These are phyloP conservation scores for Alloplasta piceator DNA, from an alignment of 2,888 invertebrate genomes.

Conservation along the genomic window DNA sequence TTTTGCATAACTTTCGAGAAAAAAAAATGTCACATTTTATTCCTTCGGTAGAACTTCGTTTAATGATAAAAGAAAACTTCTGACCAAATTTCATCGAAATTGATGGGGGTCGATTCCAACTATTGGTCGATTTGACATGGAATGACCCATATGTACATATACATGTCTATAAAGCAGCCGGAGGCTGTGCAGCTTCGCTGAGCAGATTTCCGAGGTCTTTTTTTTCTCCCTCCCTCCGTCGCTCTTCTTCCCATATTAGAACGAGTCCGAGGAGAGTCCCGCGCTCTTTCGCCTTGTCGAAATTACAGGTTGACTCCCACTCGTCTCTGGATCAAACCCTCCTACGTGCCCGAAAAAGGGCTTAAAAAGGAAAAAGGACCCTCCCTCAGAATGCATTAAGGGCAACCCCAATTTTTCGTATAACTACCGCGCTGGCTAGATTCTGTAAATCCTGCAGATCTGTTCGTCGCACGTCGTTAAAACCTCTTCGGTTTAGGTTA, in stretches of 20 bases:
- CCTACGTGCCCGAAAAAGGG: conserved; percentile 46
- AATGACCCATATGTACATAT: no score
- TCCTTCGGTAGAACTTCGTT: no score
- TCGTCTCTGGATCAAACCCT: conserved; percentile 42
- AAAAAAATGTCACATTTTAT: conserved; percentile 13
- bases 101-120: no score
- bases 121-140: no score
- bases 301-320: conserved; percentile 79
- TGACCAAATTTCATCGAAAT: no score
- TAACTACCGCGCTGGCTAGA: background rate
- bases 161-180: conserved; percentile 31
- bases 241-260: conserved; percentile 79
- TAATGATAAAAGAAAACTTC: no score
- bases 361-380: conserved; percentile 1
- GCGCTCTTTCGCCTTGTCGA: conserved; percentile 75
- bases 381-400: conserved; percentile 52
- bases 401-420: conserved; percentile 30
- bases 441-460: background rate
- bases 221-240: conserved; percentile 40
- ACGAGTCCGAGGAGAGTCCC: conserved; percentile 69
- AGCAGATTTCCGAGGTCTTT: conserved; percentile 33
- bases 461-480: background rate
- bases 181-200: conserved; percentile 53
- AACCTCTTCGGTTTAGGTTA: no score
- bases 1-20: no score